Base-by-base conservation (phyloP, 2,113 vertebrate genomes). In the Pterocles gutturalis region DNA sequence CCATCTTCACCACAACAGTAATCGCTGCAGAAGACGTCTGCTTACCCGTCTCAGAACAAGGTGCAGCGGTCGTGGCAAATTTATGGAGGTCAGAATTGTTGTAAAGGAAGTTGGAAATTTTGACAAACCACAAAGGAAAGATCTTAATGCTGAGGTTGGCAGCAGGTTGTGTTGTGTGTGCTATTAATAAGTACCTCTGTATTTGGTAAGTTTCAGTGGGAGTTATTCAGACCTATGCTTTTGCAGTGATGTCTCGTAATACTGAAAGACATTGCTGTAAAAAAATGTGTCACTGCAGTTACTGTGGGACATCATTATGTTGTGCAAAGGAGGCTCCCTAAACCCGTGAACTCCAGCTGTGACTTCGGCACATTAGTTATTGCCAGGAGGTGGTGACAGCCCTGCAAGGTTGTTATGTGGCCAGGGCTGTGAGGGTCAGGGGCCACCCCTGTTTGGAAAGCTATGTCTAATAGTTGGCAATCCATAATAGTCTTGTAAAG, bases 371-470 rank as follows among this genome's bases (percentile, higher is more conserved):
- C 87, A 33, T 60, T 69, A 87, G 24, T 69, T 67, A 70, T 55
- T 87, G 62, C 73, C 48, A 2, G 67, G 25, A 92, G 85, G 79
- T 45, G 91, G 49, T 94, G 96, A 92, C 94, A 97, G 91, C 94
- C 81, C 76, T 58, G 78, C 33, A 17, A 62, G 64, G 48, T 11
- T 38, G 65, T 33, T 88, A 72, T 69, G 58, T 78, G 83, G 83
- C 65, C 70, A 29, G 87, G 46, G 26, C 65, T 54, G 49, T 10
- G 31, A 18, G 64, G 62, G 83, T 69, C 87, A 75, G 83, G 43
- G 93, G 9, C 87, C 77, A 83, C 43, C 81, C 48, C 0, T 5
- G 53, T 60, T 64, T 90, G 78, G 83, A 76, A 85, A 92, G 71
- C 80, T 86, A 9, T 34, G 22, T 46, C 75, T 69, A 36, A 81